Conservation (phyloP, 64 coral and sea anemone genomes). For the Pocillopora damicornis region DNA sequence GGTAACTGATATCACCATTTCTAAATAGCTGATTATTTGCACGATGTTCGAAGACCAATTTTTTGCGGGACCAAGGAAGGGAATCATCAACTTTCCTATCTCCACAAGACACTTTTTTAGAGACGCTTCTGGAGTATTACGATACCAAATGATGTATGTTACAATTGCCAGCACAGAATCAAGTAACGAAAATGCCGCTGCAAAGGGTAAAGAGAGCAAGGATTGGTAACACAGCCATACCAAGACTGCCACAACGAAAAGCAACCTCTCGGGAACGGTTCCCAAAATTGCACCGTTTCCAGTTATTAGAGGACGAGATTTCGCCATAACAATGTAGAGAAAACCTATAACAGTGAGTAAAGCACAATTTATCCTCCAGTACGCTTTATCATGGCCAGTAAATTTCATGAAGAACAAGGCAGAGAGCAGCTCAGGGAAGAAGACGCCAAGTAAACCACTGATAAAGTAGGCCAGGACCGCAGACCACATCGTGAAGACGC, state of each 20-base stretch:
- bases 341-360: constrained; percentile 36
- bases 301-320: not conserved
- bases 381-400: not conserved
- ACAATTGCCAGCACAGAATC: constrained; percentile 27
- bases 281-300: constrained; percentile 32
- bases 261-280: constrained; percentile 31
- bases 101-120: constrained; percentile 3
- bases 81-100: not conserved
- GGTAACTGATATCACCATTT: constrained; percentile 8
- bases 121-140: constrained; percentile 15
- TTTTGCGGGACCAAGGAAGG: not conserved
- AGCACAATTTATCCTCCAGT: not conserved
- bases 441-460: not conserved
- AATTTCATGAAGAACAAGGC: constrained; percentile 3
- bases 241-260: not conserved
- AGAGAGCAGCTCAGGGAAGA: not conserved
- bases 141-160: constrained; percentile 41
- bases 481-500: not conserved
- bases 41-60: constrained; percentile 1
- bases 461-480: not conserved
- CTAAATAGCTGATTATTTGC: not conserved
- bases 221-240: constrained; percentile 13
- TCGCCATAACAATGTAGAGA: constrained; percentile 13
- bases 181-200: not conserved
- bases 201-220: constrained; percentile 4